These are phyloP conservation scores for Mantis religiosa DNA, from an alignment of 2,888 invertebrate species.

Conservation along the genomic window DNA sequence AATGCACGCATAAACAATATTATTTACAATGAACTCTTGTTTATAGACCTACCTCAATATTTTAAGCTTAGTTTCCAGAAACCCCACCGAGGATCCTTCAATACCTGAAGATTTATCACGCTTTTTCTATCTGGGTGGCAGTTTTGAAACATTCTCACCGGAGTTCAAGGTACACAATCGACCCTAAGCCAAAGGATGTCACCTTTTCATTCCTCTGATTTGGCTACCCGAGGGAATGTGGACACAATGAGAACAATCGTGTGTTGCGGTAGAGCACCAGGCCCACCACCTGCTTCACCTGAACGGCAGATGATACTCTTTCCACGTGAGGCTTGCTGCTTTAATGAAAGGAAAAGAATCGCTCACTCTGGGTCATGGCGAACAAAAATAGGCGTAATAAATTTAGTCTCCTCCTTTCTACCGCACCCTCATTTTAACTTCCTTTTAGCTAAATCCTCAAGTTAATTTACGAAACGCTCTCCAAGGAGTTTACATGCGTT, in stretches of 20 bases:
- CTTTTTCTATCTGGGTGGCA: background rate
- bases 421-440: background rate
- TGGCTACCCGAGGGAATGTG: background rate
- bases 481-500: background rate
- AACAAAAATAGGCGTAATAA: background rate
- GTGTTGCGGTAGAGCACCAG: background rate
- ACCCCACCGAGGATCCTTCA: background rate
- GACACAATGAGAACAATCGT: conserved; percentile 2
- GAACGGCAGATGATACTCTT: background rate
- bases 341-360: background rate
- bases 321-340: background rate
- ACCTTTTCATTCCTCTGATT: background rate
- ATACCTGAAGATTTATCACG: background rate
- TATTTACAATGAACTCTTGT: no score
- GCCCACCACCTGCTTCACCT: background rate
- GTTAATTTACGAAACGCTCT: background rate
- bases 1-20: no score
- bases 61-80: background rate
- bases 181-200: background rate
- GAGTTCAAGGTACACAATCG: background rate
- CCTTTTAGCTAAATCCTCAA: background rate
- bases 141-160: background rate
- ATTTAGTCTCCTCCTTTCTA: background rate
- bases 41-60: background rate
- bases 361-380: background rate